Evolutionary conservation across 2,888 invertebrate species (phyloP).

Genomic region (Homarus gammarus): DNA sequence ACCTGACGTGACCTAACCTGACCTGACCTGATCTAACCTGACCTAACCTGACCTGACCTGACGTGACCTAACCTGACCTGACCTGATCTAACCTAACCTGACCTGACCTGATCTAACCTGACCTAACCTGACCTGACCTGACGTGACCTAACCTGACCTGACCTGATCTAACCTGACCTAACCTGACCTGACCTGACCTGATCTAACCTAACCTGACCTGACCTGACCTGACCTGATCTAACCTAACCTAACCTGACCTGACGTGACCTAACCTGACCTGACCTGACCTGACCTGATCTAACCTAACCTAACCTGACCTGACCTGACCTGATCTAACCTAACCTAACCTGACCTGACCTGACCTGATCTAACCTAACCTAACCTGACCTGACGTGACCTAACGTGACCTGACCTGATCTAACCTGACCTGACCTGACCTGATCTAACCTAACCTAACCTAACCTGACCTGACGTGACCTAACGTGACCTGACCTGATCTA

Average conservation of each 20-base stretch:
- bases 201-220: slow-evolving; percentile 46
- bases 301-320: slow-evolving; percentile 48
- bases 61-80: slow-evolving; percentile 26
- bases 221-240: slow-evolving; percentile 37
- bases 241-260: slow-evolving; percentile 45
- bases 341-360: slow-evolving; percentile 54
- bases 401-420: slow-evolving; percentile 61
- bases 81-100: slow-evolving; percentile 30
- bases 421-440: slow-evolving; percentile 49
- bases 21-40: slow-evolving; percentile 27
- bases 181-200: slow-evolving; percentile 34
- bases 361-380: slow-evolving; percentile 50
- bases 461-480: slow-evolving; percentile 44
- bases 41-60: slow-evolving; percentile 28
- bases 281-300: slow-evolving; percentile 53
- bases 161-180: slow-evolving; percentile 36
- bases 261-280: slow-evolving; percentile 45
- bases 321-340: slow-evolving; percentile 52
- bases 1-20: slow-evolving; percentile 27
- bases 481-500: slow-evolving; percentile 37
- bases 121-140: slow-evolving; percentile 34
- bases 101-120: slow-evolving; percentile 32
- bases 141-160: slow-evolving; percentile 34
- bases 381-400: slow-evolving; percentile 58
- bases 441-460: slow-evolving; percentile 49